These are phyloP conservation scores for Anastrepha ludens DNA, from an alignment of 1,140 invertebrate genomes.

Conservation along the genomic window DNA sequence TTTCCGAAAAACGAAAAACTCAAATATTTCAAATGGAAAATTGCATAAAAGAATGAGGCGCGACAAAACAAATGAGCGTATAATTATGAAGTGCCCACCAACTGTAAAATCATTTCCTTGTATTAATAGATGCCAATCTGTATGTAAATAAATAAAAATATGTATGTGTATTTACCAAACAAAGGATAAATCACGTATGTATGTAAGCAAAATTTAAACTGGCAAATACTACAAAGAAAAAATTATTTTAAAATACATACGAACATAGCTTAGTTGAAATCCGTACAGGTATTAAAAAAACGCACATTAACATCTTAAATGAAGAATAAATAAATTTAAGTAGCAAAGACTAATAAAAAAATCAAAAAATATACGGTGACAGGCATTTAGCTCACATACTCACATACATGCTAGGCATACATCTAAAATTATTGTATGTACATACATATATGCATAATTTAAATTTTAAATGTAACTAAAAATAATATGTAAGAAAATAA, in stretches of 20 bases:
- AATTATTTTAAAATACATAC: background rate
- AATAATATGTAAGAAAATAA: no score
- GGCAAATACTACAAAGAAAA: background rate
- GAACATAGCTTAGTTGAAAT: background rate
- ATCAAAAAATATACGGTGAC: background rate
- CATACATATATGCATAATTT: no score
- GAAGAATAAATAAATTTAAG: background rate
- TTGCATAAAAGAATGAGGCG: background rate
- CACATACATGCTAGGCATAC: no score
- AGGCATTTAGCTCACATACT: no score
- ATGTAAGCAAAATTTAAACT: background rate
- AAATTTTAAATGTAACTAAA: no score
- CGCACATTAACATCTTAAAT: background rate
- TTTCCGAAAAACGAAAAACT: no score
- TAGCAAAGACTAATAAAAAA: background rate
- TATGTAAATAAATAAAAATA: background rate
- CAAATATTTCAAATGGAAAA: background rate
- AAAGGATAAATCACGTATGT: background rate
- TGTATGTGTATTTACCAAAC: background rate
- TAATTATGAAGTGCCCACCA: constrained; percentile 49
- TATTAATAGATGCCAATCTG: background rate
- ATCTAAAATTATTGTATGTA: no score
- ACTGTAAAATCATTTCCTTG: background rate
- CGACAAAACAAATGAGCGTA: constrained; percentile 11
- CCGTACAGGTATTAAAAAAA: constrained; percentile 33